These are phyloP conservation scores for Falco naumanni DNA, from an alignment of 2,797 vertebrate genomes.

Conservation along the genomic window DNA sequence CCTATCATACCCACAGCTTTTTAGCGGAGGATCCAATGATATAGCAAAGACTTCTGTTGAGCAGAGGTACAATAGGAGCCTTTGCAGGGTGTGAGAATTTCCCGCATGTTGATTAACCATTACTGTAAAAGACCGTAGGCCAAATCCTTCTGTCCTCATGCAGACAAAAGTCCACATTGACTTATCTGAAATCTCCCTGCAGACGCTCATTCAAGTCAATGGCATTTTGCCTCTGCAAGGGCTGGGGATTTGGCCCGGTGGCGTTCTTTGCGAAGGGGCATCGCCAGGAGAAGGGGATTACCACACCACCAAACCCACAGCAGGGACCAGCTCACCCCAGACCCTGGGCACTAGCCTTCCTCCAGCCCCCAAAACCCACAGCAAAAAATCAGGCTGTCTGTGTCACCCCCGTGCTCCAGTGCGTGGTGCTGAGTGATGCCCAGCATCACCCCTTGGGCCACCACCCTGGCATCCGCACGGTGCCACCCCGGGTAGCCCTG, in stretches of 20 bases:
- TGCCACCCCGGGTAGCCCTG: not conserved
- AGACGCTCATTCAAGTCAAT: conserved; percentile 53
- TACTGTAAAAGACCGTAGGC: conserved; percentile 26
- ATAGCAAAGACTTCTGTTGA: not conserved
- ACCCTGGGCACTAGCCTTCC: not conserved
- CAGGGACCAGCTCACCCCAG: not conserved
- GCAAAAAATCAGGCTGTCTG: fast-evolving
- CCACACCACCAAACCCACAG: not conserved
- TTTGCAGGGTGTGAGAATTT: conserved; percentile 51
- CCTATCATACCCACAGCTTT: conserved; percentile 12
- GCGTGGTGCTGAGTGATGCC: fast-evolving
- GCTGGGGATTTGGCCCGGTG: not conserved
- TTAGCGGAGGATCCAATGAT: not conserved
- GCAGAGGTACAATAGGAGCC: conserved; percentile 33
- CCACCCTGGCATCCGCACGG: fast-evolving
- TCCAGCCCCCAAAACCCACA: not conserved
- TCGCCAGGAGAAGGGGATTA: not conserved
- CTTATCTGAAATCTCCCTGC: conserved; percentile 22
- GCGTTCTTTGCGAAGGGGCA: not conserved
- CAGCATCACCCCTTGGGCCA: not conserved
- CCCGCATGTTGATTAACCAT: conserved; percentile 54
- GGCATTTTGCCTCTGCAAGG: not conserved
- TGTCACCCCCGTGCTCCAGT: fast-evolving
- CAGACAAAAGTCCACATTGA: conserved; percentile 58
- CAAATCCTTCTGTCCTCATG: conserved; percentile 26